Evolutionary conservation across 1,140 invertebrate species (phyloP).

Genomic region (Bombus balteatus): DNA sequence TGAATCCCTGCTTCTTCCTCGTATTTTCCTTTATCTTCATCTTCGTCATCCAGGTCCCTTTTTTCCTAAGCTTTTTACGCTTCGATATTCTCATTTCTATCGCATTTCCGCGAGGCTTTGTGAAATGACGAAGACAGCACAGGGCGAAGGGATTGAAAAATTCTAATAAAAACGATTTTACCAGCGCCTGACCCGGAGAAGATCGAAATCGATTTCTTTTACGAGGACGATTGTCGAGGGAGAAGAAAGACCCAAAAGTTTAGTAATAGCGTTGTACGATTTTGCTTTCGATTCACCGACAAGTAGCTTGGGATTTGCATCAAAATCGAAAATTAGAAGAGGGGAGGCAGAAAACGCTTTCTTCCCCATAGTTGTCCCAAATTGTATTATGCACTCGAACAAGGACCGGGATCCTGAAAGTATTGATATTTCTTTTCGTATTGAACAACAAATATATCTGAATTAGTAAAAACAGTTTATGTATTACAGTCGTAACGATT

Average conservation of each 20-base stretch:
- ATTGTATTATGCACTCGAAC: background rate
- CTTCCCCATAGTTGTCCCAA: background rate
- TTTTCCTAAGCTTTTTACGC: slow-evolving; percentile 34
- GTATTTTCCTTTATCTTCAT: background rate
- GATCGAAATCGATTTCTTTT: slow-evolving; percentile 50
- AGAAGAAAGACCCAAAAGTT: slow-evolving; percentile 25
- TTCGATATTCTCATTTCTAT: slow-evolving; percentile 40
- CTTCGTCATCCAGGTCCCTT: background rate
- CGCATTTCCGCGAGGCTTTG: slow-evolving; percentile 45
- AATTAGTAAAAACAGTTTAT: too few relatives aligned
- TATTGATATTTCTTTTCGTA: too few relatives aligned
- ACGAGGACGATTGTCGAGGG: slow-evolving; percentile 1
- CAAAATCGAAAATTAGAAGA: slow-evolving; percentile 13
- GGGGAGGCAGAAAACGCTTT: background rate
- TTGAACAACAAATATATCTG: too few relatives aligned
- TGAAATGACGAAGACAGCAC: slow-evolving; percentile 35
- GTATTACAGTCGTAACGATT: too few relatives aligned
- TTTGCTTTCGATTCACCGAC: slow-evolving; percentile 32
- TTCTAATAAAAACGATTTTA: slow-evolving; percentile 54
- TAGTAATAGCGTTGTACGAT: slow-evolving; percentile 36
- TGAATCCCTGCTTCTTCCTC: background rate
- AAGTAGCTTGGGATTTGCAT: slow-evolving; percentile 26
- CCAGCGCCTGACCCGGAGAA: background rate
- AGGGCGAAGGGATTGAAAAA: slow-evolving; percentile 42
- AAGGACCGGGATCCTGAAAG: background rate